Evolutionary conservation across 2,797 vertebrate species (phyloP), one percentile per base, ranked within the genome.

Genomic region (Saguinus oedipus): DNA sequence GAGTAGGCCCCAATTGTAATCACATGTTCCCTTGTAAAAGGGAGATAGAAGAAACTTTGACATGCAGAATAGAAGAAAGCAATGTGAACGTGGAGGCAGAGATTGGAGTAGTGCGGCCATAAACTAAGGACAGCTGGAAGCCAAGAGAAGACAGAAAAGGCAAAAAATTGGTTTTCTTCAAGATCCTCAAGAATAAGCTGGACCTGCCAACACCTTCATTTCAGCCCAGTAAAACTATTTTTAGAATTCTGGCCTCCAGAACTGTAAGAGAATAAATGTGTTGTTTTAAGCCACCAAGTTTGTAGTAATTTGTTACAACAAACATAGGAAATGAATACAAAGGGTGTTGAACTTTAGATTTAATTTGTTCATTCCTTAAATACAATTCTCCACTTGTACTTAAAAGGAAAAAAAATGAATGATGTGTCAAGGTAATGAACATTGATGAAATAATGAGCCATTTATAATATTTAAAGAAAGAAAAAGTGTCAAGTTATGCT

Each of bases 391-490:
- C 19, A 42, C 79, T 95, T 96, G 17, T 78, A 84, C 30, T 90
- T 75, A 93, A 93, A 97, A 96, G 83, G 10, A 53, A 84, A 90
- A 90, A 70, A 92, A 78, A 70, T 85, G 92, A 93, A 93, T 94
- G 39, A 19, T 88, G 53, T 89, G n/a, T 48, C 70, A 96, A 95
- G 39, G 90, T 82, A 91, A 90, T 94, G 19, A 92, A 48, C 7
- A 88, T 20, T 95, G 68, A 85, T 93, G 15, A 96, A 91, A 86
- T 17, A 88, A 88, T 92, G 44, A 92, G 85, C 44, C n/a, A 86
- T 79, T 91, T 87, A 72, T 78, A 95, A 84, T 90, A 91, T 81
- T 98, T 95, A 95, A 72, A 84, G 82, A 79, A 82, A 82, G 15
- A 96, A 84, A 94, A 88, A 84, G 90, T 48, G 27, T 89, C 36